Evolutionary conservation across 2,113 vertebrate species (phyloP), one percentile per base, ranked within the genome.

Genomic region (Campylomormyrus numenius): DNA sequence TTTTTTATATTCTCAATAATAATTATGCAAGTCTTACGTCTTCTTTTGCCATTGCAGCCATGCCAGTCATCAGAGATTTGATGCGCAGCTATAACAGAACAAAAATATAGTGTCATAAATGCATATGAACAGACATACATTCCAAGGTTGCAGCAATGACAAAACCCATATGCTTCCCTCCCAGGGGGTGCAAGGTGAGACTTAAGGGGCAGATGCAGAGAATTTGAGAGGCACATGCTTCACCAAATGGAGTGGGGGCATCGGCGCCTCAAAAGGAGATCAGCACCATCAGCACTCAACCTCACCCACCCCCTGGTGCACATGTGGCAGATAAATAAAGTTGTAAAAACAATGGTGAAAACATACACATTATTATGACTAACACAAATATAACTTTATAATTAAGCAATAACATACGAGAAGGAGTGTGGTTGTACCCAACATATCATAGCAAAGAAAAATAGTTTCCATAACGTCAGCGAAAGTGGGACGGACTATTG

Each of bases 31-130:
- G 13, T 1, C 91, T 92, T 92, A 99, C 98, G 97, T 98, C 97
- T 89, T 97, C 97, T n/a, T 93, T 96, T 39, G 94, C 97, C 98
- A 98, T 99, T 35, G 95, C 97, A 27, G 97, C 97, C 98, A 99
- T 99, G 93, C 94, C 97, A 92, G 96, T 99, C 98, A 99, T 99
- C 93, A 99, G 91, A 0, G 96, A 95, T 94, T 97, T 97, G 91
- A 99, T 98, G 52, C 96, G 93, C 90, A 97, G 96, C 97, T 99
- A 92, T 87, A 92, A 83, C 42, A 91, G 89, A 92, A 91, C 17
- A 56, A 83, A 66, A 70, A 83, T 45, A 17, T 62, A 46, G 53
- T 53, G 5, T 10, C 1, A 48, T 56, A 84, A 83, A n/a, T 42
- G 3, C 35, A n/a, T 56, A 27, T 35, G 85, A 31, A 42, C 15